Base-by-base conservation (phyloP, 1,140 invertebrate species). In the Mercenaria mercenaria region DNA sequence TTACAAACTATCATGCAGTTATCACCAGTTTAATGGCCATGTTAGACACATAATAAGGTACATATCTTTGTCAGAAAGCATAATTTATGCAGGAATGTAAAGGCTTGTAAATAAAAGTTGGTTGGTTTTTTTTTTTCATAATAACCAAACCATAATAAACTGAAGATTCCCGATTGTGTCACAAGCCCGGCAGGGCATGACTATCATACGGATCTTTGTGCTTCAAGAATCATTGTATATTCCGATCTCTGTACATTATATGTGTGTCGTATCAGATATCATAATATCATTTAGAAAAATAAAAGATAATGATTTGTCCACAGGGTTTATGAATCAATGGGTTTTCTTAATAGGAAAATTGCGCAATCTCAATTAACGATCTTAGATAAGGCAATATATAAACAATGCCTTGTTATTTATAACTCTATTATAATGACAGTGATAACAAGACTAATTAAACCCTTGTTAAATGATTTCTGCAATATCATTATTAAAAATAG, bases 11-110 rank as follows among this genome's bases (percentile, higher is more conserved):
- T 56, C 13, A 11, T 23, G 52, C 52, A 56, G 52, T 56, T 64
- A 8, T 64, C 59, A 64, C 59, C 26, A 64, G 6, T 64, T 64
- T 64, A 64, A 64, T 64, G 59, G 15, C 59, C 26, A 29, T 29
- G 6, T 8, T 26, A 64, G 59, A 64, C 26, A 72, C 15, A 72
- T 72, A 39, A 72, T 15, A 29, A 39, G 67, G 34, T 72, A 15
- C 43, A 72, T 37, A 23, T 15, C 23, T 41, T 20, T 72, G 34
- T 72, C 34, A 39, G 67, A 72, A 39, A 72, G 18, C 11, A 29
- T 72, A 79, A 79, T 79, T 79, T 79, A 79, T 79, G 4, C 74
- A 79, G 74, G 74, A 79, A 79, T 79, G 67, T 39, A 15, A 8
- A 39, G 10, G 10, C 32, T 29, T 32, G 67, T 29, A 39, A 72